These are phyloP conservation scores for Melanotaenia parkinsoni DNA, from an alignment of 2,797 vertebrate species.

Conservation along the genomic window DNA sequence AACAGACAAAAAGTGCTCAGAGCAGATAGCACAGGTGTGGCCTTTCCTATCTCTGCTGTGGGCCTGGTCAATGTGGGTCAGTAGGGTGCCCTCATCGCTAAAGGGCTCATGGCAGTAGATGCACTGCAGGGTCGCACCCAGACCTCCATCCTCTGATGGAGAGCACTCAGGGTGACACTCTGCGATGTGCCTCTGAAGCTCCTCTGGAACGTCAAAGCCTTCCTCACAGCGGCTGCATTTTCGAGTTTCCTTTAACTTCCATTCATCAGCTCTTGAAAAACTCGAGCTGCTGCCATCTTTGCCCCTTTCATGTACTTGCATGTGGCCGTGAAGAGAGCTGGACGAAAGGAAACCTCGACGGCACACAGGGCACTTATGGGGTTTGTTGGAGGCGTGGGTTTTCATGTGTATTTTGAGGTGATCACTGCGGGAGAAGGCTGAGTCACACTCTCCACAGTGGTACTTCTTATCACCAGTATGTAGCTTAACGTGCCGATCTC, in stretches of 20 bases:
- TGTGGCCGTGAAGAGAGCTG: conserved; percentile 97
- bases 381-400: conserved; percentile 99
- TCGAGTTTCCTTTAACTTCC: conserved; percentile 96
- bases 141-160: conserved; percentile 89
- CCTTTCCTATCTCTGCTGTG: conserved; percentile 92
- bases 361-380: conserved; percentile 99
- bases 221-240: conserved; percentile 99
- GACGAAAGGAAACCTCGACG: conserved; percentile 96
- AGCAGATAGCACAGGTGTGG: conserved; percentile 92
- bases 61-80: conserved; percentile 95
- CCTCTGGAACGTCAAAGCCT: conserved; percentile 97
- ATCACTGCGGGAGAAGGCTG: conserved; percentile 97
- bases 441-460: conserved; percentile 97
- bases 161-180: conserved; percentile 98
- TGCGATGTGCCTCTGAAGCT: conserved; percentile 96
- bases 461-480: conserved; percentile 99
- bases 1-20: conserved; percentile 93
- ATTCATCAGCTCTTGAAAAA: conserved; percentile 90
- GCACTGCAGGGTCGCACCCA: conserved; percentile 91
- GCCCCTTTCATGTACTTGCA: conserved; percentile 97
- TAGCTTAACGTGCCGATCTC: conserved; percentile 97
- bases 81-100: conserved; percentile 90
- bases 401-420: conserved; percentile 99
- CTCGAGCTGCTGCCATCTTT: conserved; percentile 91
- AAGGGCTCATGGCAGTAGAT: conserved; percentile 98